A percentile compares a stretch with the other conserved stretches of the same genome.
Evolutionary conservation across 2,113 vertebrate species (phyloP).

Genomic region (Corvus cornix): DNA sequence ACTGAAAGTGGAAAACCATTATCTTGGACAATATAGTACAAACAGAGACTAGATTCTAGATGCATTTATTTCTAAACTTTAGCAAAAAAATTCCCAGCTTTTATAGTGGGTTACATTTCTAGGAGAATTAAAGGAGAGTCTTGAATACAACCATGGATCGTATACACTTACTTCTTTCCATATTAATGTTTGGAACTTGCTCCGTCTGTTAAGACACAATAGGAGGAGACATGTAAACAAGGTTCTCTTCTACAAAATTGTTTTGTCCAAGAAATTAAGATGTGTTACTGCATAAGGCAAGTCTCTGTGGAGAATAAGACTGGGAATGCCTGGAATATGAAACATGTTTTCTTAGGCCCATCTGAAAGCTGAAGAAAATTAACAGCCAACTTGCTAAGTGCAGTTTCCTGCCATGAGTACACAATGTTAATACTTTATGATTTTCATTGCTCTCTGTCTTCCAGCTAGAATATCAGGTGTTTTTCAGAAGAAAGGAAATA

Average conservation of each 20-base stretch:
- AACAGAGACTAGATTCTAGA: background rate
- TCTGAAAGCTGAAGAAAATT: background rate
- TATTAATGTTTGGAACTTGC: background rate
- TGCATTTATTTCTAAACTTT: background rate
- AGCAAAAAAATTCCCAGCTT: background rate
- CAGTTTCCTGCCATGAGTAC: background rate
- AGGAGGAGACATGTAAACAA: background rate
- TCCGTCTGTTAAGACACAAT: background rate
- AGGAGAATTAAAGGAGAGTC: background rate
- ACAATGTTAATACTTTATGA: background rate
- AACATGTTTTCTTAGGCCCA: background rate
- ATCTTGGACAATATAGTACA: background rate
- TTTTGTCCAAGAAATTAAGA: background rate
- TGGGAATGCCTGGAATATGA: background rate
- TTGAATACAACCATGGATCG: rapidly evolving
- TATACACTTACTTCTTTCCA: background rate
- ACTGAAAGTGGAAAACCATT: background rate
- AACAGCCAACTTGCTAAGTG: background rate
- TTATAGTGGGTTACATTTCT: background rate
- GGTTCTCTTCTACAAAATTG: background rate
- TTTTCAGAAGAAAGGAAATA: background rate
- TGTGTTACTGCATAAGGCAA: background rate
- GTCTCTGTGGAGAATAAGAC: background rate
- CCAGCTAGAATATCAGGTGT: background rate
- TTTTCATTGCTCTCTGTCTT: background rate